phyloP scores from a whole-genome alignment of 2,113 vertebrate species.

The Xyrauchen texanus region DNA sequence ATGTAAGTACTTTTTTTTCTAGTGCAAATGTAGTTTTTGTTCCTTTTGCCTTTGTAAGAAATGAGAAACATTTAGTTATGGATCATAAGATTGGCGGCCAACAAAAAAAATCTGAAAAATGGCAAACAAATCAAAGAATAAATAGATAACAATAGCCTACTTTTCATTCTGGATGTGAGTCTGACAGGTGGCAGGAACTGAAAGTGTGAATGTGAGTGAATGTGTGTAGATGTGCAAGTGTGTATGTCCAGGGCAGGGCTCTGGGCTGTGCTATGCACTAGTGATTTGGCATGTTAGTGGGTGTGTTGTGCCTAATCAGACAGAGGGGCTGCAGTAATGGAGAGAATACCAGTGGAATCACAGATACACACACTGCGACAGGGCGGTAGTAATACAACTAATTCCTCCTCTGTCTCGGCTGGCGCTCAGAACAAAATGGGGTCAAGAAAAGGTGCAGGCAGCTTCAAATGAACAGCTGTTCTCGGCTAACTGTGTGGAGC shows the following conservation, averaged over 20 bases:
- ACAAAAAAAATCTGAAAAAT: background rate
- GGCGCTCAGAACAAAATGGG: conserved; percentile 87
- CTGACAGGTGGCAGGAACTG: conserved; percentile 43
- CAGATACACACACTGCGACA: conserved; percentile 86
- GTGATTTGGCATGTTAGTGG: conserved; percentile 99
- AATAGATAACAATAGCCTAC: conserved; percentile 43
- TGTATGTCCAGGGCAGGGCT: conserved; percentile 72
- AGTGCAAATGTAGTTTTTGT: too few relatives aligned
- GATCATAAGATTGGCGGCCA: too few relatives aligned
- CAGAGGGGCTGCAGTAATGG: conserved; percentile 95
- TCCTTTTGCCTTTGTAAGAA: too few relatives aligned
- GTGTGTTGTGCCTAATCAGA: conserved; percentile 97
- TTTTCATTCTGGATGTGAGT: conserved; percentile 43
- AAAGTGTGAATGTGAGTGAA: conserved; percentile 2
- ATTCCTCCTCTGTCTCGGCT: conserved; percentile 90
- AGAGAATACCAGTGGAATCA: conserved; percentile 98
- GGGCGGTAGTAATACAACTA: conserved; percentile 94
- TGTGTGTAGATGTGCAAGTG: background rate
- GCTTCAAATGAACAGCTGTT: conserved; percentile 92
- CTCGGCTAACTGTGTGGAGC: conserved; percentile 75
- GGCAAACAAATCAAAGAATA: conserved; percentile 22
- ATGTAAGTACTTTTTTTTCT: too few relatives aligned
- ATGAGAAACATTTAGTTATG: too few relatives aligned
- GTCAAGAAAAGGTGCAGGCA: conserved; percentile 89
- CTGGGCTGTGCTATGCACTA: conserved; percentile 84